Conservation (phyloP, 2,797 vertebrate genomes). For the Chelon labrosus region DNA sequence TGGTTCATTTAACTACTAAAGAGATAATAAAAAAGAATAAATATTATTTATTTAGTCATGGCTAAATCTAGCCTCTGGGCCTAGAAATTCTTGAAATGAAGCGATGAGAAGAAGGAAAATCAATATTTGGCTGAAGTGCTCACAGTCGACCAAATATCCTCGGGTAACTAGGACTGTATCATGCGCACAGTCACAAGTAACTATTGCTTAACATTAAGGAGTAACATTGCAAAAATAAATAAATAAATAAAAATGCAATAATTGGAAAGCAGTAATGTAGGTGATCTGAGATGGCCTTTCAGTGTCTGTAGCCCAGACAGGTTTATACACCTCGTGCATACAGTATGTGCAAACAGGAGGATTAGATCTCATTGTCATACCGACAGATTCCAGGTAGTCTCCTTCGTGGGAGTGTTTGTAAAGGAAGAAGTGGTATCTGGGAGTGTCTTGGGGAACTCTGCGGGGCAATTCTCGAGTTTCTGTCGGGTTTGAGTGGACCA, state of each 20-base stretch:
- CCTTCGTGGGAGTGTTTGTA: conserved; percentile 97
- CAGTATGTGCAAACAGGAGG: conserved; percentile 1
- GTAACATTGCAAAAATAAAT: neutral
- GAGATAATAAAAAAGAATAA: neutral
- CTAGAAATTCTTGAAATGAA: conserved; percentile 13
- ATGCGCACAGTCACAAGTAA: neutral
- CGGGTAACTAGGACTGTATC: too few species aligned
- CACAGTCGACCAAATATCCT: neutral
- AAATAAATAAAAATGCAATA: too few species aligned
- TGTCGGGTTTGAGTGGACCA: conserved; percentile 93
- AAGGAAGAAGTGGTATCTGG: conserved; percentile 98
- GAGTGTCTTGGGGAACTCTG: conserved; percentile 93
- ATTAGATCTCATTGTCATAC: conserved; percentile 79
- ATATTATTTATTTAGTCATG: neutral
- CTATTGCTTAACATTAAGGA: neutral
- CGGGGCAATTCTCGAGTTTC: conserved; percentile 90
- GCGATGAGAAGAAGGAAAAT: conserved; percentile 6
- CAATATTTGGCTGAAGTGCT: conserved; percentile 7
- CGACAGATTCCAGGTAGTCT: conserved; percentile 93
- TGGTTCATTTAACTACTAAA: neutral
- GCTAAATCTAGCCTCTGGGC: neutral
- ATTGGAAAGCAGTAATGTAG: too few species aligned
- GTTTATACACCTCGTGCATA: too few species aligned
- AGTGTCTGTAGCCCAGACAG: conserved; percentile 16
- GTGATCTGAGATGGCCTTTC: neutral